A percentile compares a stretch with the other conserved stretches of the same genome.
Conservation (phyloP, 2,113 vertebrate species). For the Vidua macroura region DNA sequence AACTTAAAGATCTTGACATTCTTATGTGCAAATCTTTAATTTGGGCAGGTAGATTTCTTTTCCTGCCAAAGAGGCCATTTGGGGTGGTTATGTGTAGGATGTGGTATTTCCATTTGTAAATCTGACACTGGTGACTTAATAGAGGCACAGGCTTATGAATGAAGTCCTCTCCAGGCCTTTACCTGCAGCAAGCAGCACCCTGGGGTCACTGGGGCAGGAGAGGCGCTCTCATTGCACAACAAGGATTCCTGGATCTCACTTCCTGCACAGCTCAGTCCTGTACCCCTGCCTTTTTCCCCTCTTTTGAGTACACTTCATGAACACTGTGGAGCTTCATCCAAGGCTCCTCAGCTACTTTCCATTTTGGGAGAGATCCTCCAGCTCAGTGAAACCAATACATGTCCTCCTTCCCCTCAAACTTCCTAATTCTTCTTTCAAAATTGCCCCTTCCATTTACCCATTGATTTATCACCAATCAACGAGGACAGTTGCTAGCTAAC, state of each 20-base stretch:
- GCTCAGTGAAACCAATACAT: neutral
- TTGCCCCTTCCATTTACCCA: neutral
- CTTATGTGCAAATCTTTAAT: fast-evolving
- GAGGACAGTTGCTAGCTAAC: neutral
- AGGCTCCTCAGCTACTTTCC: neutral
- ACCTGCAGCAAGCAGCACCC: neutral
- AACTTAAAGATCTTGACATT: neutral
- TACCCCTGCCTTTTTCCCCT: neutral
- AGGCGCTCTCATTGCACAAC: neutral
- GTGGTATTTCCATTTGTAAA: neutral
- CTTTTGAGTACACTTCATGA: neutral
- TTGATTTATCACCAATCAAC: neutral
- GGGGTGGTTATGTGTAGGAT: neutral
- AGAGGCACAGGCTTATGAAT: neutral
- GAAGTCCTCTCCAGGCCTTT: neutral
- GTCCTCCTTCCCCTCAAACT: neutral
- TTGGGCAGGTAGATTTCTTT: neutral
- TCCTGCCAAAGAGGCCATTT: neutral
- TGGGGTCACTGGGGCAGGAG: neutral
- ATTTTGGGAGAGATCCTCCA: neutral
- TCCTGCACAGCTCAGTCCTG: neutral
- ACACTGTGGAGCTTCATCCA: neutral
- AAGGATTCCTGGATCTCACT: neutral
- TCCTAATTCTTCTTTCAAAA: neutral
- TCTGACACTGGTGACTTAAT: neutral